Conservation (phyloP, 2,888 invertebrate species). For the Caenorhabditis macrosperma region DNA sequence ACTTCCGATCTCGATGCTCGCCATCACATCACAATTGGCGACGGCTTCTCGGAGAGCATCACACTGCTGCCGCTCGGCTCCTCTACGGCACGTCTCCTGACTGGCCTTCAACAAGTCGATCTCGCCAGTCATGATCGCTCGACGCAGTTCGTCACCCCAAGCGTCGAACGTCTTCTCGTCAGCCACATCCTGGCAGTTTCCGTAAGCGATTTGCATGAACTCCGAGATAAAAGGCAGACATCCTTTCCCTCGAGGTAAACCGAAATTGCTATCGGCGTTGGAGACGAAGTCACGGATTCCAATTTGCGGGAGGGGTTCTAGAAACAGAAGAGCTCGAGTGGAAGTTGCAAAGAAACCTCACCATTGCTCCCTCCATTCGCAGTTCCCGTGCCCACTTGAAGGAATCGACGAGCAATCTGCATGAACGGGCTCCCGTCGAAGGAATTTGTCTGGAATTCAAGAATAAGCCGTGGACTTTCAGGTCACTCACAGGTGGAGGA, state of each 20-base stretch:
- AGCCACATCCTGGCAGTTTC: constrained; percentile 78
- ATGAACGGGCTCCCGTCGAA: constrained; percentile 59
- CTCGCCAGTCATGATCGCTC: constrained; percentile 75
- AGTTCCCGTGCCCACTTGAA: constrained; percentile 49
- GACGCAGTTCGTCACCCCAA: constrained; percentile 77
- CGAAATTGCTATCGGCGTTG: constrained; percentile 75
- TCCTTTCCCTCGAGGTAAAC: constrained; percentile 76
- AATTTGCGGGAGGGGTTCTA: constrained; percentile 51
- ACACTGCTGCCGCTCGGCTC: constrained; percentile 79
- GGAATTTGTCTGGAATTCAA: constrained; percentile 35
- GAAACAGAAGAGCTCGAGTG: background rate
- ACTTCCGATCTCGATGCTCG: constrained; percentile 64
- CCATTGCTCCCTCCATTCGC: constrained; percentile 1
- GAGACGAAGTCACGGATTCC: constrained; percentile 74
- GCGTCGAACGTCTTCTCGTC: constrained; percentile 78
- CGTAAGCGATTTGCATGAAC: constrained; percentile 79
- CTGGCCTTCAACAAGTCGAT: constrained; percentile 78
- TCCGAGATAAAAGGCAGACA: constrained; percentile 79
- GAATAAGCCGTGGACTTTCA: background rate
- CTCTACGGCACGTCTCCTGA: constrained; percentile 78
- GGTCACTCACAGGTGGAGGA: constrained; percentile 35
- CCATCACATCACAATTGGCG: constrained; percentile 78
- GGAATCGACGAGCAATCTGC: constrained; percentile 55
- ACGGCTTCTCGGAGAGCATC: constrained; percentile 75
- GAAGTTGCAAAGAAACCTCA: background rate